Conservation (phyloP, 2,113 vertebrate genomes). For the Scortum barcoo region DNA sequence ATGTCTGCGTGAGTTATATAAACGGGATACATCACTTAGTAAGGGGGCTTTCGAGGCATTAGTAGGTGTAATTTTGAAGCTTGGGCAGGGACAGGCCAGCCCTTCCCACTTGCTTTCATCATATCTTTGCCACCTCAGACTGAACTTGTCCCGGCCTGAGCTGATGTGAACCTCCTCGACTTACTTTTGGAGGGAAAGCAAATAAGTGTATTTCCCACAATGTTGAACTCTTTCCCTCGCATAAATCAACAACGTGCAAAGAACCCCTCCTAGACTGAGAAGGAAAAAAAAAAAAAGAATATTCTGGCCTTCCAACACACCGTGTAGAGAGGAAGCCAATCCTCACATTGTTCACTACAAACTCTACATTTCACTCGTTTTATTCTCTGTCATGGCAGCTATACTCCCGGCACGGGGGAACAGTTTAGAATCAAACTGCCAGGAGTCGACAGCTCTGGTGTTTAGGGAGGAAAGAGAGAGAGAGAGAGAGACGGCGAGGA, state of each 20-base stretch:
- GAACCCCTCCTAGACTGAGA: conserved; percentile 15
- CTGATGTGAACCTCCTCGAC: background rate
- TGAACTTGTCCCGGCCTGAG: background rate
- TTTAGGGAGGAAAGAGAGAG: conserved; percentile 65
- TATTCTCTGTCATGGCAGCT: conserved; percentile 78
- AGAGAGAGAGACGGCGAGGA: conserved; percentile 34
- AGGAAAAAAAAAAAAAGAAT: background rate
- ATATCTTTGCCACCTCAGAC: background rate
- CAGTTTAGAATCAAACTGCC: conserved; percentile 81
- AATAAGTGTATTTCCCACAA: conserved; percentile 32
- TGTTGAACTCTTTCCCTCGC: conserved; percentile 10
- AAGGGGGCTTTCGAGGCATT: background rate
- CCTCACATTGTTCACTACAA: conserved; percentile 63
- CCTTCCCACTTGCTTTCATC: background rate
- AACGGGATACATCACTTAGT: background rate
- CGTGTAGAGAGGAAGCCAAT: conserved; percentile 49
- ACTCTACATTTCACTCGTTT: conserved; percentile 74
- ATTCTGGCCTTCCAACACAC: conserved; percentile 39
- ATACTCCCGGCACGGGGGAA: conserved; percentile 71
- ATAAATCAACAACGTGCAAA: conserved; percentile 30
- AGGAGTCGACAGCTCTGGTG: conserved; percentile 80
- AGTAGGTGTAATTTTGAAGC: background rate
- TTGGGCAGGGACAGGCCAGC: background rate
- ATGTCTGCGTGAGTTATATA: background rate
- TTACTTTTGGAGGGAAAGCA: conserved; percentile 1